A percentile compares a stretch with the other conserved stretches of the same genome.
Conservation (phyloP, 92 coral and sea anemone species). For the Actinostola sp. region DNA sequence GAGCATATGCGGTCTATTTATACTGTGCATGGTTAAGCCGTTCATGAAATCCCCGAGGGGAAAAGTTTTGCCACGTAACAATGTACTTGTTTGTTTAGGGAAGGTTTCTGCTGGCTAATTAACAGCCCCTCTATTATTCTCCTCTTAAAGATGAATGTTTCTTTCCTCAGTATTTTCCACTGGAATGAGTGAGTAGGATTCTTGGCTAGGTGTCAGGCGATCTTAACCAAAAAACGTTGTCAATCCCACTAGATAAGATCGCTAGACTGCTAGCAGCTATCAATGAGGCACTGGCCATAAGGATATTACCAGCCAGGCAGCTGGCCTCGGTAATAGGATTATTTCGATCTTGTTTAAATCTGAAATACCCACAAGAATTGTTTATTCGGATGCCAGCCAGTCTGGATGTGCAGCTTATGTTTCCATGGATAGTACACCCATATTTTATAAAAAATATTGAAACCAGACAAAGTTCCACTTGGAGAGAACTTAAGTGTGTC, state of each 20-base stretch:
- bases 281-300: constrained; percentile 29
- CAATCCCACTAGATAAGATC: constrained; percentile 29
- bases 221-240: neutral
- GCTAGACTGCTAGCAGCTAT: constrained; percentile 33
- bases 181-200: too few species aligned
- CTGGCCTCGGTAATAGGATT: constrained; percentile 56
- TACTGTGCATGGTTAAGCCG: too few species aligned
- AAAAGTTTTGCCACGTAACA: too few species aligned
- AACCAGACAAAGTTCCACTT: constrained; percentile 58
- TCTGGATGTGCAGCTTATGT: constrained; percentile 63
- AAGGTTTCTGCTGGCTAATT: too few species aligned
- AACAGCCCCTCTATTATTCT: too few species aligned
- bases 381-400: constrained; percentile 63
- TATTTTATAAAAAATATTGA: constrained; percentile 53
- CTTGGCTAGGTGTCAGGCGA: too few species aligned
- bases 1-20: too few species aligned
- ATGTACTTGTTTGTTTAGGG: too few species aligned
- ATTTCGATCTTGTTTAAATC: constrained; percentile 42
- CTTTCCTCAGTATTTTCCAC: too few species aligned
- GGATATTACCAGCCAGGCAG: constrained; percentile 42
- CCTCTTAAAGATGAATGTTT: too few species aligned
- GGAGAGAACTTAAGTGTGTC: constrained; percentile 58
- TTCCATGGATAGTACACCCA: constrained; percentile 32
- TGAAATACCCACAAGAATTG: constrained; percentile 43
- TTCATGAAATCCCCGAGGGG: too few species aligned